A percentile compares a stretch with the other conserved stretches of the same genome.
Conservation (phyloP, 2,888 invertebrate genomes). For the Cheilosia grossa region DNA sequence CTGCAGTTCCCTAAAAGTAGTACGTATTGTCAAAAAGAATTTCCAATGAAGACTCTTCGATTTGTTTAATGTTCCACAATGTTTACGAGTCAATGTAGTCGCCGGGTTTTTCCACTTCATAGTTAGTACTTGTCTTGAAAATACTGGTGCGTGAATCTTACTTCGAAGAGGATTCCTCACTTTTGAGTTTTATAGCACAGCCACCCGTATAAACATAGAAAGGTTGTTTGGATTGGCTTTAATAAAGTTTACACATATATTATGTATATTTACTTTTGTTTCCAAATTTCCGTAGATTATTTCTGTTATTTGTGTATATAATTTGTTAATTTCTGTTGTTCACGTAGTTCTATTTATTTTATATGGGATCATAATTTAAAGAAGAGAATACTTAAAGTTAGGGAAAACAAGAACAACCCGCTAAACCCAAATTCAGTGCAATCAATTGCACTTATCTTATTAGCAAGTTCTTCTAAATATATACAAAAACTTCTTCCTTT, state of each 20-base stretch:
- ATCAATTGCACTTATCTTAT: not conserved
- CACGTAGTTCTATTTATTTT: constrained; percentile 51
- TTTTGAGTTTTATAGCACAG: constrained; percentile 38
- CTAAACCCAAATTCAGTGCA: constrained; percentile 20
- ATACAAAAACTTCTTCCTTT: constrained; percentile 9
- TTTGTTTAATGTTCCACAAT: no score
- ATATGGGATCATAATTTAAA: constrained; percentile 41
- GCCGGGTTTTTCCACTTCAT: no score
- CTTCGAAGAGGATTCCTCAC: not conserved
- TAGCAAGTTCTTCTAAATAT: constrained; percentile 16
- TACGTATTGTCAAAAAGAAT: no score
- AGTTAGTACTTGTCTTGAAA: not conserved
- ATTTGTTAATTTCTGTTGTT: constrained; percentile 41
- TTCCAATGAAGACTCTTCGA: not conserved
- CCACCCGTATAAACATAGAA: constrained; percentile 16
- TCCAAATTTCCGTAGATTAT: constrained; percentile 50
- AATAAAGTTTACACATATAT: not conserved
- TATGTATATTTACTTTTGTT: constrained; percentile 10
- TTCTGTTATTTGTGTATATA: constrained; percentile 38
- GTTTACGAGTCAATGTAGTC: no score
- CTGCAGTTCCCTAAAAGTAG: no score
- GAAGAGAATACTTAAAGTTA: constrained; percentile 7
- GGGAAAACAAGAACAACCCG: constrained; percentile 16
- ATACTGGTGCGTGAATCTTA: not conserved
- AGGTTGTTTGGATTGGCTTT: constrained; percentile 50